Base-by-base conservation (phyloP, 2,888 invertebrate species). In the Panorpa germanica region DNA sequence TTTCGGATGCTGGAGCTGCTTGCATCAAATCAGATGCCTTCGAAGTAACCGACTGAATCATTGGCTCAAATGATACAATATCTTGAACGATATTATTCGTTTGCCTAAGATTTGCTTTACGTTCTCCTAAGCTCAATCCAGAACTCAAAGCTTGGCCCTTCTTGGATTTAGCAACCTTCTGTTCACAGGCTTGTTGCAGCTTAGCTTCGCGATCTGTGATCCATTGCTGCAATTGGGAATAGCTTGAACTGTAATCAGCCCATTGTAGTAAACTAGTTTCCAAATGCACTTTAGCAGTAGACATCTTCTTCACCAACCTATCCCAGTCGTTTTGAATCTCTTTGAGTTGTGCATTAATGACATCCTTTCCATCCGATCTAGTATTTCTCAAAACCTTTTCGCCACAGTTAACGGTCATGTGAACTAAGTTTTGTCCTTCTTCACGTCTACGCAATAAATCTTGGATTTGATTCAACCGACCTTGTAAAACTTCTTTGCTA, bases 71-170 rank as follows among this genome's bases (percentile, higher is more conserved):
- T 30, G 90, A 85, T 40, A 88, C 85, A 47, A 93, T 91, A 55
- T 95, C 93, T 58, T 91, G 90, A 24, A 91, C 86, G 47, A 91
- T 83, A 52, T 83, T 86, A 57, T 86, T 85, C 33, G 88, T 88
- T 57, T 85, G 82, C 40, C 88, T 66, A 25, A 90, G 63, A 44
- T 77, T 82, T 5, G 86, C 86, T 54, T 85, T 86, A 32, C 85
- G 65, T 50, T 88, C 88, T 29, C 82, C 83, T 28, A 81, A 68
- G 32, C 76, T 74, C 18, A 85, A 57, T 12, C 68, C 69, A 4
- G 80, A 70, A 36, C 78, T 78, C 4, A 85, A 61, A 19, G 72
- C 71, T 43, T 77, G 70, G 14, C 76, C 77, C 43, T 75, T 76
- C 43, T 76, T 74, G 1, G 75, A 72, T 47, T 80, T 78, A 10